Evolutionary conservation across 2,888 invertebrate species (phyloP).

Genomic region (Taphrorychus bicolor): DNA sequence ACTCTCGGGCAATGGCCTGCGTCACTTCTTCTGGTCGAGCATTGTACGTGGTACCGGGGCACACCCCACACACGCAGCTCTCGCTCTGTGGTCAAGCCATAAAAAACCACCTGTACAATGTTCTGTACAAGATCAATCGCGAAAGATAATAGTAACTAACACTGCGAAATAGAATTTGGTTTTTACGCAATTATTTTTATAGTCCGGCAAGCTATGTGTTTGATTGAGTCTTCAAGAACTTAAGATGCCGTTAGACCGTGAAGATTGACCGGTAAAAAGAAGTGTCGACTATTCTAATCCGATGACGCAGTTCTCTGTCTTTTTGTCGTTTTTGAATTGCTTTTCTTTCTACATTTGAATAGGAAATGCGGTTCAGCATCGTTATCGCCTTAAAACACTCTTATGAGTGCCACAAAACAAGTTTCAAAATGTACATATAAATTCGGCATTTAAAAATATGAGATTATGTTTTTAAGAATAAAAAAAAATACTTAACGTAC

Average conservation of each 20-base stretch:
- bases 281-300: neutral
- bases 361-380: too few relatives aligned
- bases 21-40: neutral
- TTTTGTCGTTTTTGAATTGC: neutral
- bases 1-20: neutral
- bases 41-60: neutral
- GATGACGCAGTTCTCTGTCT: neutral
- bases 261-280: neutral
- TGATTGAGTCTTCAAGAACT: conserved; percentile 7
- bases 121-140: conserved; percentile 15
- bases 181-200: conserved; percentile 10
- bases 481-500: too few relatives aligned
- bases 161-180: conserved; percentile 12
- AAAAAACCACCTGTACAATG: conserved; percentile 16
- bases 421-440: too few relatives aligned
- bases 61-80: conserved; percentile 18
- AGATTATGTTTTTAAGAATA: too few relatives aligned
- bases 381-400: too few relatives aligned
- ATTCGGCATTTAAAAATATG: too few relatives aligned
- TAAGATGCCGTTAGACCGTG: neutral
- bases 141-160: conserved; percentile 7
- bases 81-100: conserved; percentile 16
- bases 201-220: neutral
- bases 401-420: too few relatives aligned
- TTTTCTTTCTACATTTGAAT: too few relatives aligned